phyloP scores from a whole-genome alignment of 2,888 invertebrate species.

The Athetis lepigone region DNA sequence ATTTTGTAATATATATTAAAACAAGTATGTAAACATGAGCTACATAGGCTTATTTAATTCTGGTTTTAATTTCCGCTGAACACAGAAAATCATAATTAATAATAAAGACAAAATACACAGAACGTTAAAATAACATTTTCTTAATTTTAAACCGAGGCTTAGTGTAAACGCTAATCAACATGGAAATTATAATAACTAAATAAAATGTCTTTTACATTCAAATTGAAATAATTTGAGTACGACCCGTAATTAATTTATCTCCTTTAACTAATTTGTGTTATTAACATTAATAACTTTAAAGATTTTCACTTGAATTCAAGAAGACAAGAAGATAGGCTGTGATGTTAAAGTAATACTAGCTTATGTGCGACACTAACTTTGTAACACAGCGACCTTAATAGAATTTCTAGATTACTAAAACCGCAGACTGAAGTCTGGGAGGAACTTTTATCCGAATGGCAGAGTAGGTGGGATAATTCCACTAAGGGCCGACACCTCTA shows the following conservation, averaged over 20 bases:
- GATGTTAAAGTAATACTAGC: too few species aligned
- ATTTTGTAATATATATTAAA: too few species aligned
- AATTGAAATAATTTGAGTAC: conserved; percentile 19
- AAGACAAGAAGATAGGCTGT: neutral
- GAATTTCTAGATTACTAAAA: too few species aligned
- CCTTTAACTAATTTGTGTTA: conserved; percentile 15
- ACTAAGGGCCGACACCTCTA: too few species aligned
- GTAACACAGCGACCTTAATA: too few species aligned
- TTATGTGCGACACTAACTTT: too few species aligned
- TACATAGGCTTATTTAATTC: too few species aligned
- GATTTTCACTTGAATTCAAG: neutral
- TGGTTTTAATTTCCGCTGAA: too few species aligned
- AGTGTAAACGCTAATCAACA: conserved; percentile 14
- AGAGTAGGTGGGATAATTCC: too few species aligned
- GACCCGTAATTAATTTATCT: conserved; percentile 13
- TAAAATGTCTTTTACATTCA: conserved; percentile 6
- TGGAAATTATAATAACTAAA: conserved; percentile 23
- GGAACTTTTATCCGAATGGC: too few species aligned
- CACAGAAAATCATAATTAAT: neutral
- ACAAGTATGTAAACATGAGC: too few species aligned
- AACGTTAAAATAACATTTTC: neutral
- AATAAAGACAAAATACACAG: neutral
- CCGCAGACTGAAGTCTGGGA: too few species aligned
- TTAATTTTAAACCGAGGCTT: neutral
- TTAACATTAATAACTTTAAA: conserved; percentile 6